Percentiles rank a stretch among this genome's conserved stretches.
These are phyloP conservation scores for Heteromurus nitidus DNA, from an alignment of 2,888 invertebrate genomes.

Conservation along the genomic window DNA sequence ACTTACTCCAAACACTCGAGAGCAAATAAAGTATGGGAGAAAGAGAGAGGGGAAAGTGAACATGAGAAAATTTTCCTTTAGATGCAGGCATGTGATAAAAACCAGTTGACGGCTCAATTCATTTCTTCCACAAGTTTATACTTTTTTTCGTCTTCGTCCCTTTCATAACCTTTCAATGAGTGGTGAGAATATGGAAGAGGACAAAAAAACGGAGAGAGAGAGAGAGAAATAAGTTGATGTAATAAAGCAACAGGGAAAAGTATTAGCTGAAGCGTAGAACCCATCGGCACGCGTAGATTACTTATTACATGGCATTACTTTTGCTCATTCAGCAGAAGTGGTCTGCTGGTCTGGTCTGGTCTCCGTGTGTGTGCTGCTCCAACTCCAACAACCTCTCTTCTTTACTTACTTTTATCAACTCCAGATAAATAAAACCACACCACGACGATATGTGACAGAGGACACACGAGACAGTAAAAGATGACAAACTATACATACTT, in stretches of 20 bases:
- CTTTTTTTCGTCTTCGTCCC: slow-evolving; percentile 9
- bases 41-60: slow-evolving; percentile 22
- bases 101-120: slow-evolving; percentile 55
- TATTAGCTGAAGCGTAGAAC: not conserved
- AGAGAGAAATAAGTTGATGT: not conserved
- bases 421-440: not conserved
- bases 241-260: not conserved
- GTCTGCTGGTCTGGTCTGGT: no score
- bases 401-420: not conserved
- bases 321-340: slow-evolving; percentile 12
- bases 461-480: no score
- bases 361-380: no score
- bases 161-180: not conserved
- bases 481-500: not conserved
- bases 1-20: slow-evolving; percentile 21
- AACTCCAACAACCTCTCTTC: no score
- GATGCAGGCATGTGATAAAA: slow-evolving; percentile 45
- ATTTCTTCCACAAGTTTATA: slow-evolving; percentile 49
- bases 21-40: not conserved
- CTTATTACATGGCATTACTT: slow-evolving; percentile 16
- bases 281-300: slow-evolving; percentile 16
- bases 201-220: not conserved
- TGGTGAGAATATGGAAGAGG: no score
- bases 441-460: no score
- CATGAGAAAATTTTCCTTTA: slow-evolving; percentile 36